Evolutionary conservation across 2,888 invertebrate genomes (phyloP).

Genomic region (Carabus problematicus): DNA sequence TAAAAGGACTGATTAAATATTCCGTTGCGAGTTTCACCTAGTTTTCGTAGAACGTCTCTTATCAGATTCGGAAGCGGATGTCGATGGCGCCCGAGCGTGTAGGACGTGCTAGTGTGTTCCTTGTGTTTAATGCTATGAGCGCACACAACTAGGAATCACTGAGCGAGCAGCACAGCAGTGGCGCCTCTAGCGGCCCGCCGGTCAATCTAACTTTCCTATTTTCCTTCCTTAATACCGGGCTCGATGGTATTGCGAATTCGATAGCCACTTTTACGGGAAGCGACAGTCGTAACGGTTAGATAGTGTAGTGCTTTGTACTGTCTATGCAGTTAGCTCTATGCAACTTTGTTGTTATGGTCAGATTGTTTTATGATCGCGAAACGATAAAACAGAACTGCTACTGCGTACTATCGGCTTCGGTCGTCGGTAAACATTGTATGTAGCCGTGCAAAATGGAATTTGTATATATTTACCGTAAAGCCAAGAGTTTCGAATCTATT

Average conservation of each 20-base stretch:
- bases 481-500: neutral
- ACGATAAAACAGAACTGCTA: constrained; percentile 33
- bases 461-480: neutral
- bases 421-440: constrained; percentile 7
- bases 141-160: constrained; percentile 1
- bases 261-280: constrained; percentile 36
- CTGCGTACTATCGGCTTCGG: constrained; percentile 18
- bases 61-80: constrained; percentile 12
- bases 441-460: constrained; percentile 2
- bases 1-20: too few species aligned
- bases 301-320: constrained; percentile 13
- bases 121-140: constrained; percentile 1
- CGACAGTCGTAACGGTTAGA: constrained; percentile 29
- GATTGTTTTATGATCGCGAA: constrained; percentile 34
- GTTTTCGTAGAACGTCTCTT: constrained; percentile 3
- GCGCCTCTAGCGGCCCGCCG: constrained; percentile 1
- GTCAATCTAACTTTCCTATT: constrained; percentile 38
- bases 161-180: neutral
- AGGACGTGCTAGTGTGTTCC: neutral
- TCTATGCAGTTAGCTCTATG: constrained; percentile 34
- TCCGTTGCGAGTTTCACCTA: neutral
- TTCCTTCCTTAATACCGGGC: constrained; percentile 34
- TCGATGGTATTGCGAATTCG: constrained; percentile 40
- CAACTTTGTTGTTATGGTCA: constrained; percentile 36
- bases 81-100: neutral